Conservation (phyloP, 2,888 invertebrate species). For the Drosophila barbarae region DNA sequence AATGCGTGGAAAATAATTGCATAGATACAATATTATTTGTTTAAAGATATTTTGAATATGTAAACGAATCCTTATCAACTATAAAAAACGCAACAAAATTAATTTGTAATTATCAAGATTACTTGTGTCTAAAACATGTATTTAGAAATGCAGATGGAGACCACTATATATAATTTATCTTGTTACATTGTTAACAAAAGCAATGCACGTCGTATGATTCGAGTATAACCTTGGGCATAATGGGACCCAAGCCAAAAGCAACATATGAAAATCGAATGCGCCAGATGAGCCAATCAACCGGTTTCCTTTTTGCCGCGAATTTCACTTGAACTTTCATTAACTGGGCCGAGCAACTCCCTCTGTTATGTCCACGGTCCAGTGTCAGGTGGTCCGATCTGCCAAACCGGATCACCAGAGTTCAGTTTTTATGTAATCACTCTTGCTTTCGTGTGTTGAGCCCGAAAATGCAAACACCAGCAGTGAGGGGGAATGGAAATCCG, state of each 20-base stretch:
- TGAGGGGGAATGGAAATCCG: conserved; percentile 45
- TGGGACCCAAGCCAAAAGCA: conserved; percentile 29
- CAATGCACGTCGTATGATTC: conserved; percentile 1
- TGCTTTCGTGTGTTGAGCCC: conserved; percentile 31
- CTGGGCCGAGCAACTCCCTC: conserved; percentile 40
- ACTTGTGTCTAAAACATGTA: no score
- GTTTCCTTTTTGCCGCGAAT: conserved; percentile 54
- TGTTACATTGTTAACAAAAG: background rate
- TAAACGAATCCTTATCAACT: background rate
- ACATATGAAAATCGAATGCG: conserved; percentile 36
- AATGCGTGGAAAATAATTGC: background rate
- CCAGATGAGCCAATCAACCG: conserved; percentile 56
- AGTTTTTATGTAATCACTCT: conserved; percentile 63
- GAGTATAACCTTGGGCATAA: conserved; percentile 66
- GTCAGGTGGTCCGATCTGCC: conserved; percentile 29
- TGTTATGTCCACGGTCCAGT: conserved; percentile 9
- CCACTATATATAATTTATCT: background rate
- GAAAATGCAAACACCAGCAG: conserved; percentile 54
- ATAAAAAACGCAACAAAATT: background rate
- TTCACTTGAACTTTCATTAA: conserved; percentile 72
- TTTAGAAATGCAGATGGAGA: no score
- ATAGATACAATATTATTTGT: no score
- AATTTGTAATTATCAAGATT: background rate
- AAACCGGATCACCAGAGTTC: conserved; percentile 44
- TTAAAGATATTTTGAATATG: background rate